These are phyloP conservation scores for Paratilapia polleni DNA, from an alignment of 2,113 vertebrate species.

Conservation along the genomic window DNA sequence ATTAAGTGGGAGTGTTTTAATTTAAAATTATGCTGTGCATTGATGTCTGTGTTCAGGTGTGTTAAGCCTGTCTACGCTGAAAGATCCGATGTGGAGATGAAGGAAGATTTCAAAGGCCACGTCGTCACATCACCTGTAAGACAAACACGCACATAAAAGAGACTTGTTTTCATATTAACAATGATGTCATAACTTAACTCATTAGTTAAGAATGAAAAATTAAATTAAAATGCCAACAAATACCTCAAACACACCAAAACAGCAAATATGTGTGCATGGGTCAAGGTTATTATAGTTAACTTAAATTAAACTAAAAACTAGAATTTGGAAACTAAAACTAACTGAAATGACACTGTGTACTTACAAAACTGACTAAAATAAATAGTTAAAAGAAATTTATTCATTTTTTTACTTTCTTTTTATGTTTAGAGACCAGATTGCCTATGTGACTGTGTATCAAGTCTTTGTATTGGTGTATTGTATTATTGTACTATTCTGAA, in stretches of 20 bases:
- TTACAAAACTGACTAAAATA: too few species aligned
- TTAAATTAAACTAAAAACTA: too few species aligned
- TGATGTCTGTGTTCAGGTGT: slow-evolving; percentile 46
- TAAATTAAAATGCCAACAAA: too few species aligned
- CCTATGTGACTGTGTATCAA: not conserved
- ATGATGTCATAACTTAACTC: too few species aligned
- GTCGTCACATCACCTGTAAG: slow-evolving; percentile 65
- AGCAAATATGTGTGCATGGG: too few species aligned
- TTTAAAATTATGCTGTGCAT: not conserved
- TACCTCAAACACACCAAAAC: too few species aligned
- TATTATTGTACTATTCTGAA: not conserved
- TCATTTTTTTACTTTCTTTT: not conserved
- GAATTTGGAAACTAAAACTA: too few species aligned
- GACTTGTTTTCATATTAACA: not conserved
- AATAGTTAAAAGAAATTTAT: too few species aligned
- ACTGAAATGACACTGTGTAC: too few species aligned
- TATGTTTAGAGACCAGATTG: not conserved
- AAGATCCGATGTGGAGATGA: slow-evolving; percentile 53
- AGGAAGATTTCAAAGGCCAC: slow-evolving; percentile 27
- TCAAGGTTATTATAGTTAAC: too few species aligned
- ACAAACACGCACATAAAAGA: not conserved
- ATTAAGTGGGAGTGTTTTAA: not conserved
- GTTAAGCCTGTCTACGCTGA: slow-evolving; percentile 34
- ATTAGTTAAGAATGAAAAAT: too few species aligned
- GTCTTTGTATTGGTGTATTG: not conserved